These are phyloP conservation scores for Athene noctua DNA, from an alignment of 2,113 vertebrate genomes.

Conservation along the genomic window DNA sequence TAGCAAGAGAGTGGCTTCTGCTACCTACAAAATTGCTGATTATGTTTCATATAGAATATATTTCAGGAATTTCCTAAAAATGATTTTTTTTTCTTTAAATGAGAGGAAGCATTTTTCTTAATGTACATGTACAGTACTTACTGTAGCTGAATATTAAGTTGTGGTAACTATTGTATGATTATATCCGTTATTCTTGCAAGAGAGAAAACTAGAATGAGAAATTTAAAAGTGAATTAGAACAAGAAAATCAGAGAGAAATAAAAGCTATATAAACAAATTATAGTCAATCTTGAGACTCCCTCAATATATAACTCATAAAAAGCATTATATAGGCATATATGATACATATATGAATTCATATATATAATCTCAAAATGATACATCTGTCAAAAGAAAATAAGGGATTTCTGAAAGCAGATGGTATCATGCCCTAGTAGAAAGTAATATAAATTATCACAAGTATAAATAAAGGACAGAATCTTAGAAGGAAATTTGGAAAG, in stretches of 20 bases:
- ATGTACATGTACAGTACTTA: background rate
- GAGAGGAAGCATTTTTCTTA: background rate
- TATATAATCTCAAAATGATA: background rate
- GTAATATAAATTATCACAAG: conserved; percentile 5
- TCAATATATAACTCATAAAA: background rate
- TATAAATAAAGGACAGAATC: conserved; percentile 9
- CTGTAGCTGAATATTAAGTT: background rate
- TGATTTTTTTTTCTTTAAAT: background rate
- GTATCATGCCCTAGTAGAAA: background rate
- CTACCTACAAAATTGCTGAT: background rate
- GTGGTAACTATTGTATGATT: background rate
- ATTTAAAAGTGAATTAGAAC: background rate
- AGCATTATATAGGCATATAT: conserved; percentile 5
- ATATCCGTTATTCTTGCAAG: background rate
- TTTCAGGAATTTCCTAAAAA: background rate
- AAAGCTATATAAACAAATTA: conserved; percentile 25
- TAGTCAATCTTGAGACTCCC: background rate
- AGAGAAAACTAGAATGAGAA: background rate
- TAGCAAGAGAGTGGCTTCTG: background rate
- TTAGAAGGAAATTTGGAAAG: conserved; percentile 2
- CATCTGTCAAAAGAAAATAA: conserved; percentile 31
- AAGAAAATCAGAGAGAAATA: background rate
- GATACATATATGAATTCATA: background rate
- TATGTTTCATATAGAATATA: background rate
- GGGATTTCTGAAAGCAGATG: conserved; percentile 11